phyloP scores from a whole-genome alignment of 2,113 vertebrate genomes.

The Hyaena hyaena region DNA sequence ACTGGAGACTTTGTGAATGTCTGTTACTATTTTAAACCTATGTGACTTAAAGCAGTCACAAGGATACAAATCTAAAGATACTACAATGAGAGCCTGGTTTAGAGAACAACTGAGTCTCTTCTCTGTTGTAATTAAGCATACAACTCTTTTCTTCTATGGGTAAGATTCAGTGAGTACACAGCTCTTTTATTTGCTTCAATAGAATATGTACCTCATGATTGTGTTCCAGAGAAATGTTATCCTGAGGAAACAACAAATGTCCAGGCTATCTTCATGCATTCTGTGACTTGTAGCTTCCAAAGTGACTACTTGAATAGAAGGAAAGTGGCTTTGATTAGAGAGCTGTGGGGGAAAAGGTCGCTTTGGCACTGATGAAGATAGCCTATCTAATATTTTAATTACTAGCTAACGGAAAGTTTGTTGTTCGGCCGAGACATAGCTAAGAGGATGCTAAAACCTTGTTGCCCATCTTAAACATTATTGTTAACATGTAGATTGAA shows the following conservation, averaged over 20 bases:
- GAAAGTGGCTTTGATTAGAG: slow-evolving; percentile 23
- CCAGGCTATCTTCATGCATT: neutral
- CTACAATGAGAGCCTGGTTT: neutral
- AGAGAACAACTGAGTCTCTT: neutral
- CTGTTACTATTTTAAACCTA: neutral
- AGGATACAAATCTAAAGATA: neutral
- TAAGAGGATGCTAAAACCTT: neutral
- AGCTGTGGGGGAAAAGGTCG: neutral
- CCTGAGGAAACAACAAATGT: slow-evolving; percentile 19
- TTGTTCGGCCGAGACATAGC: neutral
- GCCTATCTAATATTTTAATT: slow-evolving; percentile 4
- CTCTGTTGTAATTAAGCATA: neutral
- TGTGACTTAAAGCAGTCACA: neutral
- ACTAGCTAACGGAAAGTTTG: neutral
- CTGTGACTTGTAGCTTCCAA: neutral
- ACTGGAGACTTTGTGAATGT: neutral
- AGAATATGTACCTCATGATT: slow-evolving; percentile 18
- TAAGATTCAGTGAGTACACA: neutral
- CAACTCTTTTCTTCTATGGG: neutral
- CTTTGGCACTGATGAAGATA: neutral
- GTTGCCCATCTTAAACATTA: neutral
- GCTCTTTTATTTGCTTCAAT: neutral
- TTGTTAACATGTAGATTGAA: neutral
- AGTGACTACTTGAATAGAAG: slow-evolving; percentile 14
- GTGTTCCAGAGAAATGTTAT: neutral